Percentiles rank a stretch among this genome's conserved stretches.
phyloP scores from a whole-genome alignment of 2,888 invertebrate genomes.

The Euphydryas editha region DNA sequence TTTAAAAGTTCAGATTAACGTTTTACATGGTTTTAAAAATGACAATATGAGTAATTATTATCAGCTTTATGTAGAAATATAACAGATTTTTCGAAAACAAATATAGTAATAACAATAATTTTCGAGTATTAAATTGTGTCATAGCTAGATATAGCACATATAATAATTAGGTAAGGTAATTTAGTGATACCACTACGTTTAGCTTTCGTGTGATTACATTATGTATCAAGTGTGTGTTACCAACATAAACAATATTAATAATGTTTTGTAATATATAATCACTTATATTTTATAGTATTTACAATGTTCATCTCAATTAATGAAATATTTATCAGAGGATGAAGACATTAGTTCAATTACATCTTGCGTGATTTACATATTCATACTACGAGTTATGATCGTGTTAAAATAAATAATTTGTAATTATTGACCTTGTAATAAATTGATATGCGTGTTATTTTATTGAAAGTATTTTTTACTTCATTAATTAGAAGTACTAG shows the following conservation, averaged over 20 bases:
- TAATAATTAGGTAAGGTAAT: not conserved
- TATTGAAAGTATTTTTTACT: not conserved
- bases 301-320: not conserved
- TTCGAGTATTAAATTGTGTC: too few relatives aligned
- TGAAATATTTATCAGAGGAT: slow-evolving; percentile 20
- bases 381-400: slow-evolving; percentile 8
- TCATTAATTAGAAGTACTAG: not conserved
- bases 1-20: too few relatives aligned
- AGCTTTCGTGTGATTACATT: too few relatives aligned
- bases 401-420: slow-evolving; percentile 7
- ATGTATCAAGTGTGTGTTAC: too few relatives aligned
- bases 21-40: too few relatives aligned
- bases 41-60: too few relatives aligned
- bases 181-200: too few relatives aligned
- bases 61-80: too few relatives aligned
- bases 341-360: slow-evolving; percentile 28
- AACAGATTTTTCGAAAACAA: too few relatives aligned
- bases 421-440: not conserved
- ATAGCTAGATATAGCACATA: too few relatives aligned
- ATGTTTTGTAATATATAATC: not conserved
- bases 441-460: not conserved
- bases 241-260: too few relatives aligned
- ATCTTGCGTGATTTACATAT: slow-evolving; percentile 21
- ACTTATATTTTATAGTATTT: not conserved
- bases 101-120: too few relatives aligned